Evolutionary conservation across 2,888 invertebrate genomes (phyloP), one percentile per base, ranked within the genome.

Genomic region (Zootermopsis nevadensis): DNA sequence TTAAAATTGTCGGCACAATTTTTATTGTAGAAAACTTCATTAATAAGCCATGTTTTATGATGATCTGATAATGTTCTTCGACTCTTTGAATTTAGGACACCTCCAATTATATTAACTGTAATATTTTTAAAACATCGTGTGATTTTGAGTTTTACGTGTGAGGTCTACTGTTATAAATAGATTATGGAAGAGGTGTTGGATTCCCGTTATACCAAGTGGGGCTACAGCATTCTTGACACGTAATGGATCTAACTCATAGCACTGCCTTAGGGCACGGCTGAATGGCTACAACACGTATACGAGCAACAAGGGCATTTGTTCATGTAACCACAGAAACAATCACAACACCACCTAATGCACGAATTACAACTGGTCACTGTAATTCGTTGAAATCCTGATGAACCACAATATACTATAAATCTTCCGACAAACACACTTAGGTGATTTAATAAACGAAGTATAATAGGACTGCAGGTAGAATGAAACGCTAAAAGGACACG

Each of bases 221-320:
- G 69, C 22, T 69, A 33, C 69, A 33, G 69, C 69, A 69, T 69
- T 69, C 33, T 69, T 69, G 33, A 33, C 69, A 69, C 12, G 19
- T 67, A 67, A 67, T 67, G 67, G 27, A 67, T 67, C 27, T 69
- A 69, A 60, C 60, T 60, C 27, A 60, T 27, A 60, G 60, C 60
- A 60, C 12, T 10, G 27, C 60, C n/a, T 60, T 7, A 27, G 8
- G 60, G 60, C 27, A 60, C 60, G 60, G n/a, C 60, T 60, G 60
- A 60, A 60, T 60, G 27, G 60, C 7, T 60, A 27, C 27, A 60
- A 60, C n/a, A 27, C 1, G n/a, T n/a, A 3, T 27, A 27, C 60
- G 27, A 6, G 60, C 60, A 60, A n/a, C 1, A 60, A 6, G n/a
- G 60, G 27, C 60, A 60, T 60, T n/a, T 27, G 27, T 8, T n/a